Conservation (phyloP, 1,140 invertebrate genomes). For the Magallana ariakensis region DNA sequence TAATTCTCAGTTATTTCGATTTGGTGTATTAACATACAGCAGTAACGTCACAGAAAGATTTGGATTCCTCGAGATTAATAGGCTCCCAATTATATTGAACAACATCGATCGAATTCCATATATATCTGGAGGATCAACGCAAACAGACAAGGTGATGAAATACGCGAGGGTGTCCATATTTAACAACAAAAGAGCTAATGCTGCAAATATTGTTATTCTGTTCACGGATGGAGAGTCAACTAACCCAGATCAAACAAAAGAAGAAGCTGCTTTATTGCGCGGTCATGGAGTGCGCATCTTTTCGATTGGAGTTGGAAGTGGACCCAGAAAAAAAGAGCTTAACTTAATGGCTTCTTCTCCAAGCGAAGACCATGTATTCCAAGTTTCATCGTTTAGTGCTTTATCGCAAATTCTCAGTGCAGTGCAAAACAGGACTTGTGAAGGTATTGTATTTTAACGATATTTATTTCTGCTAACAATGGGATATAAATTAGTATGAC, state of each 20-base stretch:
- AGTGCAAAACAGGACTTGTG: neutral
- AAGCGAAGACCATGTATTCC: neutral
- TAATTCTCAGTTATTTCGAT: neutral
- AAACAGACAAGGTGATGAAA: neutral
- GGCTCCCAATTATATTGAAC: neutral
- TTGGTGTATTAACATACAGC: neutral
- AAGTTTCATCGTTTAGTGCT: neutral
- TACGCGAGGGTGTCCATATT: neutral
- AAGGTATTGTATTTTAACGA: neutral
- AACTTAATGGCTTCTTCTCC: slow-evolving; percentile 17
- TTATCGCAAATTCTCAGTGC: neutral
- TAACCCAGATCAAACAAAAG: slow-evolving; percentile 1
- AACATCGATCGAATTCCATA: neutral
- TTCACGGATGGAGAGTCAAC: slow-evolving; percentile 33
- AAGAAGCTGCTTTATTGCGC: slow-evolving; percentile 11
- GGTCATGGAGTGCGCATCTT: slow-evolving; percentile 2
- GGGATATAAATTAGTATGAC: no score
- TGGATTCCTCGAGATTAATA: neutral
- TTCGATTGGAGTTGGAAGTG: slow-evolving; percentile 38
- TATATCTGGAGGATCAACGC: neutral
- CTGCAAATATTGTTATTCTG: slow-evolving; percentile 32
- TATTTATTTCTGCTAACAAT: no score
- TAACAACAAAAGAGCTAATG: neutral
- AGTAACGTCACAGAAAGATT: neutral
- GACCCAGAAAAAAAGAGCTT: neutral